These are phyloP conservation scores for Aptenodytes forsteri DNA, from an alignment of 2,113 vertebrate species.

Conservation along the genomic window DNA sequence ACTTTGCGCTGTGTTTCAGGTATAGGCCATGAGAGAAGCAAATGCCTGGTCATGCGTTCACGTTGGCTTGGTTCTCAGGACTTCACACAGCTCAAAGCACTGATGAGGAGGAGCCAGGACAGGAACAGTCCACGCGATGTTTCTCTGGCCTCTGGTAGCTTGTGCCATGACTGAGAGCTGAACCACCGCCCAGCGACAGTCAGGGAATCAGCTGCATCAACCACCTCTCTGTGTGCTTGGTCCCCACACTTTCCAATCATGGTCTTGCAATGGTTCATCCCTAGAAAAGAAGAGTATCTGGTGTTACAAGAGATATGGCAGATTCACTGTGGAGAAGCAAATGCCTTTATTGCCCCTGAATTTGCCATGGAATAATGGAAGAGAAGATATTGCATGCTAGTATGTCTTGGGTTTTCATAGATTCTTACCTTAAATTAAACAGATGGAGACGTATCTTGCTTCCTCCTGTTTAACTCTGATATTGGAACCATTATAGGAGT, in stretches of 20 bases:
- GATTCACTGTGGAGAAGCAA: not conserved
- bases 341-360: not conserved
- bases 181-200: not conserved
- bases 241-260: fast-evolving
- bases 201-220: not conserved
- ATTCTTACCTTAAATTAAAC: not conserved
- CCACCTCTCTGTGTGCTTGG: not conserved
- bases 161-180: not conserved
- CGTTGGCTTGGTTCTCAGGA: not conserved
- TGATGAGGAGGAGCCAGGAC: not conserved
- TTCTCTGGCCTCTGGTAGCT: not conserved
- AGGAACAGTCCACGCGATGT: fast-evolving
- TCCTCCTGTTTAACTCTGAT: not conserved
- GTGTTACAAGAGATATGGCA: not conserved
- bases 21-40: not conserved
- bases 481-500: not conserved
- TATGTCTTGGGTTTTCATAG: not conserved
- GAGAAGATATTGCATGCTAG: too few relatives aligned
- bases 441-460: not conserved
- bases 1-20: not conserved
- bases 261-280: not conserved
- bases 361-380: not conserved
- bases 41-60: fast-evolving
- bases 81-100: not conserved
- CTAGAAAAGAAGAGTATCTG: not conserved